Evolutionary conservation across 2,888 invertebrate species (phyloP).

Genomic region (Tipula lateralis): DNA sequence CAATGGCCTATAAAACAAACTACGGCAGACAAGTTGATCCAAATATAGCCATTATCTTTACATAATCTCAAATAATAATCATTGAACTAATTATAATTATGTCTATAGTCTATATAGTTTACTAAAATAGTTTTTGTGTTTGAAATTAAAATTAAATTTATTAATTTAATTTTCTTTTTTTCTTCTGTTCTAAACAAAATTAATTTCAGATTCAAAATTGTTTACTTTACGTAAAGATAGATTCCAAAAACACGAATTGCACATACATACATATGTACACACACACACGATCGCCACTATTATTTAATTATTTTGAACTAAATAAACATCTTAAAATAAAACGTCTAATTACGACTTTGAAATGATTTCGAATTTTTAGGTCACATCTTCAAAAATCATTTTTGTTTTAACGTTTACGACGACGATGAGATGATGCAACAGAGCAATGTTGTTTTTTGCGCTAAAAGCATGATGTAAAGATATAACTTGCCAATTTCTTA

Average conservation of each 20-base stretch:
- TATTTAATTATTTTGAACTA: background rate
- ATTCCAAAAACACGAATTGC: background rate
- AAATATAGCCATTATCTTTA: background rate
- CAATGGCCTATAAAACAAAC: too few species aligned
- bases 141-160: background rate
- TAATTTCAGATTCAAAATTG: background rate
- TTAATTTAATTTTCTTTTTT: background rate
- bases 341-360: constrained; percentile 13
- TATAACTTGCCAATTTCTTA: background rate
- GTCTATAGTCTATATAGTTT: background rate
- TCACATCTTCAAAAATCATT: background rate
- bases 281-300: background rate
- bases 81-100: background rate
- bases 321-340: background rate
- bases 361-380: background rate
- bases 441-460: background rate
- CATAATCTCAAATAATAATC: background rate
- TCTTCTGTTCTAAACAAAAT: background rate
- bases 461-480: background rate
- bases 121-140: background rate
- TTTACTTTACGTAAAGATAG: background rate
- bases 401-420: background rate
- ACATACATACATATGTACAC: too few species aligned
- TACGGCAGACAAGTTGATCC: background rate
- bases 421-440: background rate